phyloP scores from a whole-genome alignment of 2,797 vertebrate species.

The Sternarchorhynchus goeldii region DNA sequence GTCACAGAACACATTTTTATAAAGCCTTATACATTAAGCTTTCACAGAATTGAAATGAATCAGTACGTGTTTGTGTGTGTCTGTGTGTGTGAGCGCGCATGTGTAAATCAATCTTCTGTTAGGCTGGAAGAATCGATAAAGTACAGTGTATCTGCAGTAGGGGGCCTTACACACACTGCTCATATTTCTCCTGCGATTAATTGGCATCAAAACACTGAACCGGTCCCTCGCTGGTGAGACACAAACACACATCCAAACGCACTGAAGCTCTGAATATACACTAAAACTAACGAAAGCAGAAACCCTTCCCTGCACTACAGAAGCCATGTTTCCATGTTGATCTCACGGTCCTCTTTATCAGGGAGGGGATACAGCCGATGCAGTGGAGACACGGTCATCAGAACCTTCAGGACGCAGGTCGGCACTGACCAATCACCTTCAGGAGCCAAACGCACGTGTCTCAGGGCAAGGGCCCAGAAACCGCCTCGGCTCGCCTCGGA shows the following conservation, averaged over 20 bases:
- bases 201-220: constrained; percentile 78
- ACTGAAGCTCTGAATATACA: neutral
- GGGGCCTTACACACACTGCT: constrained; percentile 59
- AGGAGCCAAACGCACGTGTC: no score
- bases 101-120: constrained; percentile 45
- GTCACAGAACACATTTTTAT: no score
- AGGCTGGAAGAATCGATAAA: constrained; percentile 41
- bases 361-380: no score
- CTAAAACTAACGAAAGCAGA: neutral
- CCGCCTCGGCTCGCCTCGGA: neutral
- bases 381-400: no score
- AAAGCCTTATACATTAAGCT: no score
- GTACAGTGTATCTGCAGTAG: neutral
- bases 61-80: constrained; percentile 43
- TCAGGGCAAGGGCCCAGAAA: no score
- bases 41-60: constrained; percentile 11
- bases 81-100: constrained; percentile 40
- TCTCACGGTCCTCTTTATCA: no score
- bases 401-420: no score
- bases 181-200: constrained; percentile 81
- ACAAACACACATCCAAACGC: constrained; percentile 3
- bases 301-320: neutral
- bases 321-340: no score
- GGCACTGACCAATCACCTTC: no score
- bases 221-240: constrained; percentile 42